Base-by-base conservation (phyloP, 1,140 invertebrate species). In the Drosophila nigrodunni region DNA sequence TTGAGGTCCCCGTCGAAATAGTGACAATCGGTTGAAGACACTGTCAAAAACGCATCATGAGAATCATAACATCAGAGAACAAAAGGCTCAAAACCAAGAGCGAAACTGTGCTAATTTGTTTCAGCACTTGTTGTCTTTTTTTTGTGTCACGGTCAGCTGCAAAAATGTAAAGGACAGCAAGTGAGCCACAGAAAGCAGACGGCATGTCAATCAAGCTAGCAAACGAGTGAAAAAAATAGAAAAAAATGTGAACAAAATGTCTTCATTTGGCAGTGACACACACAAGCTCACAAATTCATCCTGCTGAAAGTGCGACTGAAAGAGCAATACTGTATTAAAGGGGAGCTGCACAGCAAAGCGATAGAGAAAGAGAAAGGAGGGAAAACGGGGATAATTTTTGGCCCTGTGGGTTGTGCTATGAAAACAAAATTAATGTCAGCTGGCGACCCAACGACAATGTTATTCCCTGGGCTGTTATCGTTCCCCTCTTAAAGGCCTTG, bases 351-450 rank as follows among this genome's bases (percentile, higher is more conserved):
- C 5, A 47, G 30, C 46, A 59, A 52, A 59, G 25, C 41, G 41
- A 34, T 44, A 30, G 18, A 39, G 39, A 11, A 44, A 30, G 18
- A 39, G 39, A 11, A 4, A 41, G 4, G 6, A 30, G 25, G 25
- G 25, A 30, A 30, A 30, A 30, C 6, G 25, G 25, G 25, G 25
- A 11, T 11, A 66, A 58, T 68, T 60, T 55, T 57, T 35, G 52
- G 67, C 44, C 58, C 67, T 50, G 46, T 73, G 37, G 64, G 54
- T 58, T 75, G 49, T 72, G 80, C 81, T 83, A 87, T 87, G 82
- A 87, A 87, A 87, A 87, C 82, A 83, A 88, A 87, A 87, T 87
- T 87, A 87, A 88, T 87, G 82, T 88, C 83, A 87, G 83, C 49
- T 77, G 54, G 58, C 47, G 50, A 69, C 66, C 44, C 60, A 52